Base-by-base conservation (phyloP, 2,113 vertebrate genomes). In the Fukomys damarensis region DNA sequence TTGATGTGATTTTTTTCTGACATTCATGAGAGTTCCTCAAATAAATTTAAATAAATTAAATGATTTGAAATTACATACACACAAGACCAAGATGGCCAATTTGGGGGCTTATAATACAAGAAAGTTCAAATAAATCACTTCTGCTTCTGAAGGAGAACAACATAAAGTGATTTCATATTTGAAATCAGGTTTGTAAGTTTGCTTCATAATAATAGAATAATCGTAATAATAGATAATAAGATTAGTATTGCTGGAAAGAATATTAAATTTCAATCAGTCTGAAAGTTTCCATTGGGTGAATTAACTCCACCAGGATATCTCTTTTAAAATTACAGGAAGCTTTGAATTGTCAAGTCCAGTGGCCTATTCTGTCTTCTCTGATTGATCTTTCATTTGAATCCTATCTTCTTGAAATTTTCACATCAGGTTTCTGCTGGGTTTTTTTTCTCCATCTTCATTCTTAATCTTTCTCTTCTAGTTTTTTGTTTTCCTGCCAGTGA, bases 21-120 rank as follows among this genome's bases (percentile, higher is more conserved):
- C 19, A 1, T 32, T 54, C 41, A 70, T 88, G 28, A 41, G 2
- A 32, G 12, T 20, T 32, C 26, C 32, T 19, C 28, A 1, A 74
- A 87, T 72, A 79, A 93, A 54, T 49, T 52, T 94, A 87, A 89
- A 2, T 58, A 46, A 87, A 30, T 17, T 68, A 63, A 91, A 85
- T 24, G 2, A 81, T 86, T 96, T 88, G 65, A 88, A 46, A 38
- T 6, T 28, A 61, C 7, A 41, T 32, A 65, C 1, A 9, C 24
- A 77, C 0, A 49, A 13, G n/a, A 4, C 8, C 74, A 32, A 56
- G 68, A n/a, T 12, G 38, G 38, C 65, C 59, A 87, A 14, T 77
- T 77, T 7, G 7, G 54, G 14, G 58, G 14, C 17, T 81, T 38
- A 35, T 32, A 95, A 88, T 81, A 26, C 94, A 41, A 66, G 35